phyloP scores from a whole-genome alignment of 2,797 vertebrate genomes.

The Poecilia gillii region DNA sequence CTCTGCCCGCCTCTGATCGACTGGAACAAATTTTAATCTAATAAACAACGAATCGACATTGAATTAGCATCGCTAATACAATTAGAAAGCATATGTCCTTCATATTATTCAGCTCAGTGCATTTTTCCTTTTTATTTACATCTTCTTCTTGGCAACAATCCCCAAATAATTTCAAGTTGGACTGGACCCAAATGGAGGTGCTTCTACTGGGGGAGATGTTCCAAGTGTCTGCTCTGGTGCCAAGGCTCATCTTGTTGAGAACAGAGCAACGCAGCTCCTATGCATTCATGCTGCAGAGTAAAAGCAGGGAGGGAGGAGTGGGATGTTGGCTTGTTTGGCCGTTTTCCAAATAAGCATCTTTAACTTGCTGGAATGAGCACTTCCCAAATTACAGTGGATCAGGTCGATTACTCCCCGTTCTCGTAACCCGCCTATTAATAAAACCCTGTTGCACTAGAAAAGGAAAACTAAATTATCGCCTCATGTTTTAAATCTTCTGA shows the following conservation, averaged over 20 bases:
- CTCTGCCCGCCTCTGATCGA: no score
- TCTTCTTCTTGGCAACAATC: slow-evolving; percentile 26
- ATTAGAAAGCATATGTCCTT: slow-evolving; percentile 33
- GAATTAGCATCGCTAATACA: slow-evolving; percentile 4
- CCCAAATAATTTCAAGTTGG: slow-evolving; percentile 51
- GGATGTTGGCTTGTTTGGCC: slow-evolving; percentile 3
- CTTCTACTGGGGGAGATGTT: slow-evolving; percentile 37
- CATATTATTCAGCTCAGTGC: neutral
- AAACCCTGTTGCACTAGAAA: neutral
- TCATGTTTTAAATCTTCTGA: neutral
- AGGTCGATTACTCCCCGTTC: neutral
- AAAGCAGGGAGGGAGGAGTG: neutral
- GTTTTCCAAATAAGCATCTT: neutral
- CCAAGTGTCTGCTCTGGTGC: slow-evolving; percentile 47
- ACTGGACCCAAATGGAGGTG: slow-evolving; percentile 40
- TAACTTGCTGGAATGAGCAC: neutral
- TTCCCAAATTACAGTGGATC: neutral
- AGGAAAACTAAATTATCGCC: neutral
- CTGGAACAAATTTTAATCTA: no score
- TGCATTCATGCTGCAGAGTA: slow-evolving; percentile 26
- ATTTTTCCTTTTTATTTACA: slow-evolving; percentile 32
- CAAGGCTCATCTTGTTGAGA: slow-evolving; percentile 47
- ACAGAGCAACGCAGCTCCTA: slow-evolving; percentile 24
- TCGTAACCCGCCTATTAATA: neutral
- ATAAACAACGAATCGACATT: no score